Evolutionary conservation across 1,140 invertebrate genomes (phyloP).

Genomic region (Panulirus ornatus): DNA sequence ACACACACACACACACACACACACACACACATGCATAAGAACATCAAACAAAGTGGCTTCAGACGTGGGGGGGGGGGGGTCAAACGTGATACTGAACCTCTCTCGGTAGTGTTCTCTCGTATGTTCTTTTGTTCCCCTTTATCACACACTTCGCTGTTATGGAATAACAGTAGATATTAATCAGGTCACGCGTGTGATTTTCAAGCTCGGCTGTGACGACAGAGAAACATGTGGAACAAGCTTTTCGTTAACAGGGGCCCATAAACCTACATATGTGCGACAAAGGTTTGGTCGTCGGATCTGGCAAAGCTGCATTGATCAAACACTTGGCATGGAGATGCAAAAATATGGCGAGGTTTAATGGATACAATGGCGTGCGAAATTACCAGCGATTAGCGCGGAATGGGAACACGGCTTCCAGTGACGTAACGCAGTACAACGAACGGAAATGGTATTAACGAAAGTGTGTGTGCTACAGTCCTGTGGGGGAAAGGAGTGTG

Average conservation of each 20-base stretch:
- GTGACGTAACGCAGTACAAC: neutral
- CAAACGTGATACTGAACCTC: too few relatives aligned
- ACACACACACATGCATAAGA: neutral
- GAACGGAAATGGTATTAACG: neutral
- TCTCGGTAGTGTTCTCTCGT: too few relatives aligned
- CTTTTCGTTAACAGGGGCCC: too few relatives aligned
- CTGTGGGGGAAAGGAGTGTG: neutral
- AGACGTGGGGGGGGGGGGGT: too few relatives aligned
- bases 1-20: constrained; percentile 7
- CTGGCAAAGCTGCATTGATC: neutral
- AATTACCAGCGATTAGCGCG: neutral
- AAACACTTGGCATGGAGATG: neutral
- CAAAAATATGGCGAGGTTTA: neutral
- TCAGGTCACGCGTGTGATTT: too few relatives aligned
- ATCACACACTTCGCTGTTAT: too few relatives aligned
- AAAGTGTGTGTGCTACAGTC: neutral
- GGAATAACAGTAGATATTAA: too few relatives aligned
- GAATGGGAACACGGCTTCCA: neutral
- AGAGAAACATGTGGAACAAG: too few relatives aligned
- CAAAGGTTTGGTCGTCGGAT: too few relatives aligned
- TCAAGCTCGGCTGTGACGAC: too few relatives aligned
- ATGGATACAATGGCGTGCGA: neutral
- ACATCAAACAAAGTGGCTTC: neutral
- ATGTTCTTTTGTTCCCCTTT: too few relatives aligned
- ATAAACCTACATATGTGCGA: too few relatives aligned